Percentiles rank a stretch among this genome's conserved stretches.
Conservation (phyloP, 1,140 invertebrate genomes). For the Vollenhovia emeryi region DNA sequence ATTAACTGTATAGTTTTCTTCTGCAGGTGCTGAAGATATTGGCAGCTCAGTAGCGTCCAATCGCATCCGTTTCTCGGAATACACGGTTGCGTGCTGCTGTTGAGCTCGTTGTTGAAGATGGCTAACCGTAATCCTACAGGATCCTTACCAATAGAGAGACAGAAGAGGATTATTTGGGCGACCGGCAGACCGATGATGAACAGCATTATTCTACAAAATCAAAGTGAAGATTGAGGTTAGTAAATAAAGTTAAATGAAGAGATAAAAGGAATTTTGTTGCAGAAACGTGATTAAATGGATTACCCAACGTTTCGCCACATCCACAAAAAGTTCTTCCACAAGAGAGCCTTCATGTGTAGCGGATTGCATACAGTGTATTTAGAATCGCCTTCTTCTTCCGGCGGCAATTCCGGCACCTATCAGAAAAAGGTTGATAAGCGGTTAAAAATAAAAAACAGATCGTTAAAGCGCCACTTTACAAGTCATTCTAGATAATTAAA, state of each 20-base stretch:
- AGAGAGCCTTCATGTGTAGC: slow-evolving; percentile 92
- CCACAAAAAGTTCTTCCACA: slow-evolving; percentile 96
- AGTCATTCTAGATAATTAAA: slow-evolving; percentile 4
- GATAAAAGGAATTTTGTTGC: background rate
- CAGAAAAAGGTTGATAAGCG: background rate
- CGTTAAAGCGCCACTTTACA: no score
- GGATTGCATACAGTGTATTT: slow-evolving; percentile 88
- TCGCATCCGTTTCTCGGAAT: slow-evolving; percentile 87
- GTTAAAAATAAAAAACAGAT: no score
- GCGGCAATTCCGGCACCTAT: slow-evolving; percentile 79
- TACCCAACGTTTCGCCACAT: slow-evolving; percentile 97
- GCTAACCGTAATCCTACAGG: slow-evolving; percentile 93
- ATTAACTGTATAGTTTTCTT: slow-evolving; percentile 87
- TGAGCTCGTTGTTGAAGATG: slow-evolving; percentile 94
- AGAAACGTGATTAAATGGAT: slow-evolving; percentile 71
- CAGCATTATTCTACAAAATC: slow-evolving; percentile 90
- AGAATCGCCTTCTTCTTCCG: slow-evolving; percentile 77
- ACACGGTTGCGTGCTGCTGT: slow-evolving; percentile 85
- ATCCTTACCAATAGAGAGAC: slow-evolving; percentile 96
- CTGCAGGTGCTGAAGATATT: slow-evolving; percentile 90
- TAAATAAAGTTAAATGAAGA: background rate
- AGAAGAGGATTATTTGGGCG: slow-evolving; percentile 97
- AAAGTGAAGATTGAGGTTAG: slow-evolving; percentile 36
- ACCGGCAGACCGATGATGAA: slow-evolving; percentile 97
- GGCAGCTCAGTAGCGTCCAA: slow-evolving; percentile 90